phyloP scores from a whole-genome alignment of 2,797 vertebrate genomes.

The Limosa lapponica region DNA sequence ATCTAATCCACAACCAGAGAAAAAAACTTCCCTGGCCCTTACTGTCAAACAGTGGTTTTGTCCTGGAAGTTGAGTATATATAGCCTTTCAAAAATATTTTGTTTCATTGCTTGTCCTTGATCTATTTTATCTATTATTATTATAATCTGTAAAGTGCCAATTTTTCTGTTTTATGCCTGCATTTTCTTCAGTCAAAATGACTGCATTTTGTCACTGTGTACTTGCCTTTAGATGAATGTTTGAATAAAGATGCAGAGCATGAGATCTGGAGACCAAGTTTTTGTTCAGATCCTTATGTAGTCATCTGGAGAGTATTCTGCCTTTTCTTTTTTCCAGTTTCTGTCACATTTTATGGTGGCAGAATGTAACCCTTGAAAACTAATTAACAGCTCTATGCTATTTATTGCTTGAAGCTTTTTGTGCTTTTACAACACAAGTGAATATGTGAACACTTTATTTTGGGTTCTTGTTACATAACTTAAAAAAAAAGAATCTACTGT shows the following conservation, averaged over 20 bases:
- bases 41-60: neutral
- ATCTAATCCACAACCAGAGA: neutral
- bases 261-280: neutral
- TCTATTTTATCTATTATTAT: neutral
- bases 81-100: neutral
- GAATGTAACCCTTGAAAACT: neutral
- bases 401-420: neutral
- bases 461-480: neutral
- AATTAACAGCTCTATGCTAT: neutral
- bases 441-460: neutral
- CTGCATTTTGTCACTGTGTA: rapidly evolving
- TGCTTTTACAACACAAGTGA: neutral
- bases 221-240: neutral
- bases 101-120: neutral
- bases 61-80: neutral
- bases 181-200: neutral
- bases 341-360: neutral
- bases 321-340: neutral
- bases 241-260: neutral
- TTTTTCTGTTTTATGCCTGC: neutral
- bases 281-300: neutral
- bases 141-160: neutral
- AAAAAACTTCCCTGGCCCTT: neutral
- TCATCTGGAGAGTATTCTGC: neutral
- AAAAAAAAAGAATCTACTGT: neutral